A percentile compares a stretch with the other conserved stretches of the same genome.
These are phyloP conservation scores for Eupeodes corollae DNA, from an alignment of 1,140 invertebrate species.

Conservation along the genomic window DNA sequence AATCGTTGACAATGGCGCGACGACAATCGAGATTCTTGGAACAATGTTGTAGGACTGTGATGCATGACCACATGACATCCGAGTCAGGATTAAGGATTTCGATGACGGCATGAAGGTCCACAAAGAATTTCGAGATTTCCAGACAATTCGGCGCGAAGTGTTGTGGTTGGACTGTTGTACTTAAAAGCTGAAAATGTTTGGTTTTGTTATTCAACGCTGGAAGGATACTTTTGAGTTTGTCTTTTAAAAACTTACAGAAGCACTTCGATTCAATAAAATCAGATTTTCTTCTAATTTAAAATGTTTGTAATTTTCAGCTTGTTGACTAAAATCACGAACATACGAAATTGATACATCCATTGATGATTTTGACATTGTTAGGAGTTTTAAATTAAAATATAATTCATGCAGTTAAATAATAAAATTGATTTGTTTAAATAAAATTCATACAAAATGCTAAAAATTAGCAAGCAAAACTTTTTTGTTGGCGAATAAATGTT, in stretches of 20 bases:
- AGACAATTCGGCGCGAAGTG: conserved; percentile 19
- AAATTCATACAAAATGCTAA: too few relatives aligned
- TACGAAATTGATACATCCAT: conserved; percentile 7
- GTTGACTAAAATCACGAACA: conserved; percentile 24
- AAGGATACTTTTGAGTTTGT: background rate
- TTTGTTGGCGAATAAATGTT: too few relatives aligned
- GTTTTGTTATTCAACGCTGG: background rate
- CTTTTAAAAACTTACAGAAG: conserved; percentile 7
- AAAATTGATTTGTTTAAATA: too few relatives aligned
- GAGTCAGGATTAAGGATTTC: conserved; percentile 22
- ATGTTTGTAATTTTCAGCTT: conserved; percentile 16
- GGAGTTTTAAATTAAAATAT: too few relatives aligned
- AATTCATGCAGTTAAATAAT: too few relatives aligned
- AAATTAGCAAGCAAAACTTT: too few relatives aligned
- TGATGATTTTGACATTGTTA: too few relatives aligned
- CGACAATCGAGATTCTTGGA: conserved; percentile 40
- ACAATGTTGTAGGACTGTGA: conserved; percentile 42
- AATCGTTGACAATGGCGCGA: conserved; percentile 41
- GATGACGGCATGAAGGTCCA: conserved; percentile 33
- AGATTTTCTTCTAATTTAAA: conserved; percentile 22
- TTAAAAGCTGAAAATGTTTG: conserved; percentile 9
- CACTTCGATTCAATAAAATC: conserved; percentile 23
- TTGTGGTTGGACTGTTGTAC: conserved; percentile 22
- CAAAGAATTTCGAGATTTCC: conserved; percentile 26
- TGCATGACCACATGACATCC: conserved; percentile 37